Conservation (phyloP, 2,888 invertebrate species). For the Cyclophora punctaria region DNA sequence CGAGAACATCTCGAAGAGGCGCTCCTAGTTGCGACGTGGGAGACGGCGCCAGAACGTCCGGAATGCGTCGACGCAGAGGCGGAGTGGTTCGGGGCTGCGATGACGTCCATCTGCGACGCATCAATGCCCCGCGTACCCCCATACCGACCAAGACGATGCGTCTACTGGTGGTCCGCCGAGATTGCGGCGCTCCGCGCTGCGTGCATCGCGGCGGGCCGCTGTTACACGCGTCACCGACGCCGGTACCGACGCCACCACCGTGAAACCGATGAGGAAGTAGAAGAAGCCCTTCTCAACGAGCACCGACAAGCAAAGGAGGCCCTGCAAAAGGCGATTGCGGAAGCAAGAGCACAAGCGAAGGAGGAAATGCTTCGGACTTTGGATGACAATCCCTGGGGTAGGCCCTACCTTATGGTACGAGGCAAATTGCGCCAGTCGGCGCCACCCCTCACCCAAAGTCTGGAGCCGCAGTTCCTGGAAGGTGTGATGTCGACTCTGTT, state of each 20-base stretch:
- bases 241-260: neutral
- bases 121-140: too few relatives aligned
- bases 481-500: neutral
- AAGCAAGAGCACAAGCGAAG: neutral
- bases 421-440: neutral
- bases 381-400: neutral
- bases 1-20: too few relatives aligned
- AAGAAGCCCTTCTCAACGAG: neutral
- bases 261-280: neutral
- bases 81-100: too few relatives aligned
- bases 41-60: too few relatives aligned
- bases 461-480: neutral
- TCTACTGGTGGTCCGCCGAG: slow-evolving; percentile 5
- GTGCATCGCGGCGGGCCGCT: neutral
- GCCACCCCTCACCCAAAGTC: neutral
- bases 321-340: neutral
- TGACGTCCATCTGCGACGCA: too few relatives aligned
- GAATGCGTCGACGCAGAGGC: too few relatives aligned
- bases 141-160: neutral
- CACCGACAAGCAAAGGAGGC: neutral
- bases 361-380: neutral
- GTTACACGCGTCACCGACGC: neutral
- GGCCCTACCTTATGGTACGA: neutral
- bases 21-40: too few relatives aligned
- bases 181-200: neutral